Evolutionary conservation across 2,888 invertebrate genomes (phyloP).

Genomic region (Limnephilus marmoratus): DNA sequence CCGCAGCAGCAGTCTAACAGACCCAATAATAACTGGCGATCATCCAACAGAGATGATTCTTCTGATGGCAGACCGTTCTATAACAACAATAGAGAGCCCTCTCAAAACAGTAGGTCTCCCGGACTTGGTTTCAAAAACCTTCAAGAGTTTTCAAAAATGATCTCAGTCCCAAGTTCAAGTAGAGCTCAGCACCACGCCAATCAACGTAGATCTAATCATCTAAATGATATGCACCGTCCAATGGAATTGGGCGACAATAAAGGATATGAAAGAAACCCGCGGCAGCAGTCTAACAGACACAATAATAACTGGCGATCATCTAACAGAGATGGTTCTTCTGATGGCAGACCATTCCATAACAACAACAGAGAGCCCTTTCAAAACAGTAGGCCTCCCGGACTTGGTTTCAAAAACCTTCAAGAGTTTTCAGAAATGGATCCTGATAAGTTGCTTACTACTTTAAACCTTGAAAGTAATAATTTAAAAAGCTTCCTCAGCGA

Average conservation of each 20-base stretch:
- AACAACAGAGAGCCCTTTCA: background rate
- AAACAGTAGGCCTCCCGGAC: background rate
- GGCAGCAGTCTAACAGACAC: background rate
- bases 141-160: background rate
- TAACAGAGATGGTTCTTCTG: background rate
- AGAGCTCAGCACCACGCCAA: background rate
- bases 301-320: background rate
- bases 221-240: background rate
- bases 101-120: background rate
- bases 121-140: background rate
- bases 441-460: constrained; percentile 7
- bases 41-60: background rate
- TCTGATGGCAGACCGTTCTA: background rate
- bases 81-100: background rate
- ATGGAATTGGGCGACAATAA: background rate
- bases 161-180: background rate
- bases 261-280: background rate
- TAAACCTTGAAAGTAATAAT: constrained; percentile 24
- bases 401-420: background rate
- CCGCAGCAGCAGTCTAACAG: background rate
- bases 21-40: background rate
- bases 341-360: background rate
- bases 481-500: constrained; percentile 24
- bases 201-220: background rate
- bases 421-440: constrained; percentile 20